phyloP scores from a whole-genome alignment of 2,113 vertebrate genomes.

The Rhizomys pruinosus region DNA sequence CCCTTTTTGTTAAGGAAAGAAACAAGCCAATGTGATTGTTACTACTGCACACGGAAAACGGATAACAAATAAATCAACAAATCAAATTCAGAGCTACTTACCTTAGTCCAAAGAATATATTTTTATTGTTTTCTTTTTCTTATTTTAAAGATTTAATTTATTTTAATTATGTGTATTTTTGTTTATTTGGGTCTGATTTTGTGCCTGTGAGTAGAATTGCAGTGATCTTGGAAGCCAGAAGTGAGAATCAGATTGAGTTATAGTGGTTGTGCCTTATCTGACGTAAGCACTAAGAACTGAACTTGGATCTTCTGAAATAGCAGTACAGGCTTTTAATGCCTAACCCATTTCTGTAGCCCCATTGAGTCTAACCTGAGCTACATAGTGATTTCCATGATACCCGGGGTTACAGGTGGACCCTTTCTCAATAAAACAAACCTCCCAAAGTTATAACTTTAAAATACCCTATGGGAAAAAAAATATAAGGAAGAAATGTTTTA shows the following conservation, averaged over 20 bases:
- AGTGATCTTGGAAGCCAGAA: background rate
- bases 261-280: background rate
- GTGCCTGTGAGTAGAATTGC: background rate
- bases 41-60: background rate
- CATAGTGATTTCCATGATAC: too few species aligned
- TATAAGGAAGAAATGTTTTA: background rate
- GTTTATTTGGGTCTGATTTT: too few species aligned
- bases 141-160: background rate
- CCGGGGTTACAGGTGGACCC: too few species aligned
- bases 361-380: background rate
- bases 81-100: background rate
- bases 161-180: too few species aligned
- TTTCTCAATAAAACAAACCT: too few species aligned
- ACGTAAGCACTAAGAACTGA: background rate
- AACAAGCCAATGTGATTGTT: too few species aligned
- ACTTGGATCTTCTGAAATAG: background rate
- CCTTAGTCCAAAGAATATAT: background rate
- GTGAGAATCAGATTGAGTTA: too few species aligned
- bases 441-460: background rate
- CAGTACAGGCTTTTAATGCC: background rate
- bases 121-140: background rate
- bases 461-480: background rate
- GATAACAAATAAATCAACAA: background rate
- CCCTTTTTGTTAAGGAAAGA: background rate
- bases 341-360: too few species aligned